Evolutionary conservation across 2,113 vertebrate genomes (phyloP), one percentile per base, ranked within the genome.

Genomic region (Neodon shergylaensis): DNA sequence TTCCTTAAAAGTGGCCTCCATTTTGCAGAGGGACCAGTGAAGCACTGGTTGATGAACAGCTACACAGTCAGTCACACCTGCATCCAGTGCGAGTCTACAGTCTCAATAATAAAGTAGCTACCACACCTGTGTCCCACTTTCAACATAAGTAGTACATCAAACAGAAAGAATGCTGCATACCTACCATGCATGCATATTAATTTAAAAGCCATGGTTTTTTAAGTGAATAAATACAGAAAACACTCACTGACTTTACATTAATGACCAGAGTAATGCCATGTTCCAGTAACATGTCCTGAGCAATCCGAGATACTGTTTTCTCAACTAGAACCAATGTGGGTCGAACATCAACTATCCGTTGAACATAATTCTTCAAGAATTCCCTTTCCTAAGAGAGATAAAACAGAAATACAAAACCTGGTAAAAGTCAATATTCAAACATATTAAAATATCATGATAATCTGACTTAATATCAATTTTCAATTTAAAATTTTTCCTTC

Each of bases 331-430:
- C 99, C 98, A 99, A 98, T 72, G 99, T 99, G 11, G 99, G 99
- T 33, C 99, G 99, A 70, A 99, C 99, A 91, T 99, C 99, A 61
- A 99, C 99, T 88, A 99, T 99, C 22, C 99, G 99, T 97, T 99
- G 99, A 14, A 99, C 99, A 0, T 99, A 99, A 98, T 99, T 99
- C 98, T 99, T 99, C 98, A 99, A 96, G 98, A 99, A 99, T 97
- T 99, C 99, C 88, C 99, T 99, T 97, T 99, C 99, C 99, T 99
- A 97, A 88, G 96, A 24, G 52, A 94, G 6, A 98, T 52, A 68
- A 97, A 96, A 16, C 81, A 96, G 58, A 97, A 95, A 76, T 58
- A 66, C 39, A 58, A 92, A 14, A 70, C 8, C 47, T 72, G 44
- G 54, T 66, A 95, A 28, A 76, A 85, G 66, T 93, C 42, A 97